A percentile compares a stretch with the other conserved stretches of the same genome.
Evolutionary conservation across 2,797 vertebrate genomes (phyloP).

Genomic region (Tauraco hartlaubi): DNA sequence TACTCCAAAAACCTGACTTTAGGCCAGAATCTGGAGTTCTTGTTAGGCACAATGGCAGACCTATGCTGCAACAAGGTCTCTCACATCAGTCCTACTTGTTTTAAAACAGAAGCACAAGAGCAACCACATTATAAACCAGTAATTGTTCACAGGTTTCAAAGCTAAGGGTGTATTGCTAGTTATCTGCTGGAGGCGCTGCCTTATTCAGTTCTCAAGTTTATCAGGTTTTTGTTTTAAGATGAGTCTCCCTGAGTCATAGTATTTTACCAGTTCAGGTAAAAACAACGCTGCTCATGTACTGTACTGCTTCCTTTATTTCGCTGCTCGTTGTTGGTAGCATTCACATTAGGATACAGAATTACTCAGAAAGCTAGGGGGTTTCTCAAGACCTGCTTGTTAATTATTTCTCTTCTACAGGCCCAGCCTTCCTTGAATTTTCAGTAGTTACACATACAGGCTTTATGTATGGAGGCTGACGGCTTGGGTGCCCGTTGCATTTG

Average conservation of each 20-base stretch:
- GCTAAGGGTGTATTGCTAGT: background rate
- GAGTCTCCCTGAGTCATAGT: background rate
- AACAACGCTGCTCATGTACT: background rate
- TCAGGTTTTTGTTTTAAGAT: background rate
- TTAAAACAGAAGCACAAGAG: background rate
- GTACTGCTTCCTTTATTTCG: background rate
- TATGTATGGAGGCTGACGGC: rapidly evolving
- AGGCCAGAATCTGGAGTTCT: background rate
- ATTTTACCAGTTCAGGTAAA: background rate
- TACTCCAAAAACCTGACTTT: background rate
- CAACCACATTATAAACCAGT: background rate
- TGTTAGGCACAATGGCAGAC: background rate
- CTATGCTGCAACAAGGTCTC: background rate
- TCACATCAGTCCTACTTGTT: background rate
- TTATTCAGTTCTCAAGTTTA: background rate
- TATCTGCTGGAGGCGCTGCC: background rate
- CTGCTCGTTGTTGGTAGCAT: background rate
- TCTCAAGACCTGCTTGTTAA: background rate
- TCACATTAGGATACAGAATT: background rate
- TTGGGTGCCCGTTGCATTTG: background rate
- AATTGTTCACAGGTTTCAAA: background rate
- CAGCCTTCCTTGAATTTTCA: background rate
- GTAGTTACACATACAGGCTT: background rate
- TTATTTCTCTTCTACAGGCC: background rate
- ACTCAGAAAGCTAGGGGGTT: background rate